These are phyloP conservation scores for Catalaphyllia jardinei DNA, from an alignment of 64 coral and sea anemone species.

Conservation along the genomic window DNA sequence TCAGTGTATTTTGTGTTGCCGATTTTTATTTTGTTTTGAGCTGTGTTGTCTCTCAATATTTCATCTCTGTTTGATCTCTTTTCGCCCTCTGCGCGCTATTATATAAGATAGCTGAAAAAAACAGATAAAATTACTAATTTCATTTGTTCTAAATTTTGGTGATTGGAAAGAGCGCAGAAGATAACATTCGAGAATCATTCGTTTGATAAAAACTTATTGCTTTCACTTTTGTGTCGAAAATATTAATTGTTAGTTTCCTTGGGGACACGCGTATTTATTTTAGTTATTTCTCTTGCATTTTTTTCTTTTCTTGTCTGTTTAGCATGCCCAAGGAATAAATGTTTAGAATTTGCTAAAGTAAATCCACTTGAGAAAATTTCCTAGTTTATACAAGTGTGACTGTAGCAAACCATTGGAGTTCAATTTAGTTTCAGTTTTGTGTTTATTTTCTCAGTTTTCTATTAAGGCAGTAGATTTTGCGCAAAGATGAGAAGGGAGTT, in stretches of 20 bases:
- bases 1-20: conserved; percentile 29
- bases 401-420: conserved; percentile 19
- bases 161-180: conserved; percentile 34
- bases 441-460: conserved; percentile 35
- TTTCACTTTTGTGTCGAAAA: conserved; percentile 25
- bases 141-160: conserved; percentile 45
- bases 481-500: neutral
- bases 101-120: conserved; percentile 5
- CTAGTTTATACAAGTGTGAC: conserved; percentile 17
- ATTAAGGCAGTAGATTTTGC: conserved; percentile 11
- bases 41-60: conserved; percentile 10
- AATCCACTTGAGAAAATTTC: conserved; percentile 19
- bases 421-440: conserved; percentile 39
- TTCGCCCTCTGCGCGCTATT: conserved; percentile 28
- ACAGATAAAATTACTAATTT: conserved; percentile 49
- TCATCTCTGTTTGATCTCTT: conserved; percentile 27
- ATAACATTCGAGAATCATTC: conserved; percentile 35
- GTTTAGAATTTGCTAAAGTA: conserved; percentile 42
- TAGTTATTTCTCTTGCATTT: neutral
- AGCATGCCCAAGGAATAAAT: conserved; percentile 2
- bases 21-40: conserved; percentile 38
- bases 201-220: conserved; percentile 22
- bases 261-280: conserved; percentile 21
- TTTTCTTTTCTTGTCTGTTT: neutral
- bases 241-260: conserved; percentile 45